Evolutionary conservation across 1,140 invertebrate genomes (phyloP).

Genomic region (Zaprionus taronus): DNA sequence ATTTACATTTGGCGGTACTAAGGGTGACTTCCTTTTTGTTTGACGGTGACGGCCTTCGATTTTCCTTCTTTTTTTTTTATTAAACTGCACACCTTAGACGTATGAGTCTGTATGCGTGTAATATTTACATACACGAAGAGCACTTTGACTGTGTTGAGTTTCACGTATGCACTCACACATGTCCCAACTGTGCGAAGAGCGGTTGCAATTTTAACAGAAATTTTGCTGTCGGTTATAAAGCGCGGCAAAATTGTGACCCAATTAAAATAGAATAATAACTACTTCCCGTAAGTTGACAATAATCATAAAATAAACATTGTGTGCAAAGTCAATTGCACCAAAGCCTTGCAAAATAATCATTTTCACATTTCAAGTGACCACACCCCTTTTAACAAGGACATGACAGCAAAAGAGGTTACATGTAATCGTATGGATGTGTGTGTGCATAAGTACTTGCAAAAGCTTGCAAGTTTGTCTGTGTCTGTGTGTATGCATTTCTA

Average conservation of each 20-base stretch:
- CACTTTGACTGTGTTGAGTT: not conserved
- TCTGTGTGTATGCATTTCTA: slow-evolving; percentile 1
- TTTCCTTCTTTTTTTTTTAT: slow-evolving; percentile 19
- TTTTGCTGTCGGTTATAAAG: slow-evolving; percentile 16
- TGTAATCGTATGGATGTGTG: not conserved
- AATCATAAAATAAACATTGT: not conserved
- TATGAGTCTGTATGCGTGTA: slow-evolving; percentile 7
- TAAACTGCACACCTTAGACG: slow-evolving; percentile 19
- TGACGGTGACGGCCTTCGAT: slow-evolving; percentile 32
- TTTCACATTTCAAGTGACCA: slow-evolving; percentile 10
- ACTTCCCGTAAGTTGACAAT: not conserved
- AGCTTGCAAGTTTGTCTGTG: not conserved
- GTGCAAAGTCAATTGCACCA: not conserved
- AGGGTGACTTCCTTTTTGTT: slow-evolving; percentile 5
- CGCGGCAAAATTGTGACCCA: slow-evolving; percentile 40
- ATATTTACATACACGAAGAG: slow-evolving; percentile 2
- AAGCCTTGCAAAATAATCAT: not conserved
- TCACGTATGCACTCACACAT: slow-evolving; percentile 8
- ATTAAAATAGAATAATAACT: not conserved
- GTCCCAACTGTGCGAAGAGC: not conserved
- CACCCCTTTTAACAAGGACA: slow-evolving; percentile 21
- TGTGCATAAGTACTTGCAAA: not conserved
- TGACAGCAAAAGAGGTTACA: slow-evolving; percentile 5
- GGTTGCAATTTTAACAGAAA: slow-evolving; percentile 33
- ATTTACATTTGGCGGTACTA: slow-evolving; percentile 11